Evolutionary conservation across 2,797 vertebrate genomes (phyloP).

Genomic region (Artibeus jamaicensis): DNA sequence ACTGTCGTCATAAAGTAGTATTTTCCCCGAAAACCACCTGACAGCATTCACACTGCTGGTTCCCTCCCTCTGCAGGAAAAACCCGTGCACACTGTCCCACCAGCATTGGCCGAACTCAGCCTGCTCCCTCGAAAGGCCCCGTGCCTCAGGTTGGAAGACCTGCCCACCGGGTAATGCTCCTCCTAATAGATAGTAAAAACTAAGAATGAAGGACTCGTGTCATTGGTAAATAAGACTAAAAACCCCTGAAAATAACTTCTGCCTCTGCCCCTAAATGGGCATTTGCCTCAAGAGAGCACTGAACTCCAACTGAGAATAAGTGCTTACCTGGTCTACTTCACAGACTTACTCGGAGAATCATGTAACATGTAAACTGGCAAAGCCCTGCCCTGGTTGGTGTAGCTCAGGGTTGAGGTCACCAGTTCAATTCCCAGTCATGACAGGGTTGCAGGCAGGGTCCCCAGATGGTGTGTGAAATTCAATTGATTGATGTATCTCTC

Average conservation of each 20-base stretch:
- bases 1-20: not conserved
- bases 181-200: not conserved
- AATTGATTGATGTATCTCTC: not conserved
- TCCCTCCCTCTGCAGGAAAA: not conserved
- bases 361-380: not conserved
- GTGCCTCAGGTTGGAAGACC: not conserved
- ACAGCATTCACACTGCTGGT: not conserved
- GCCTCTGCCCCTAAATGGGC: not conserved
- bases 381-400: not conserved
- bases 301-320: not conserved
- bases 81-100: not conserved
- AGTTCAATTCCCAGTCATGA: not conserved
- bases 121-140: not conserved
- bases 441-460: too few species aligned
- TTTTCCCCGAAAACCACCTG: not conserved
- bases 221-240: conserved; percentile 6
- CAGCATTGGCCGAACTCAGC: not conserved
- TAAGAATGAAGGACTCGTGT: not conserved
- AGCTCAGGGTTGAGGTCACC: not conserved
- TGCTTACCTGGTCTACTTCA: not conserved
- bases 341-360: not conserved
- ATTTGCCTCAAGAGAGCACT: not conserved
- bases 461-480: not conserved
- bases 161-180: not conserved
- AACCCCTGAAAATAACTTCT: not conserved